Base-by-base conservation (phyloP, 2,113 vertebrate species). In the Cottus gobio region DNA sequence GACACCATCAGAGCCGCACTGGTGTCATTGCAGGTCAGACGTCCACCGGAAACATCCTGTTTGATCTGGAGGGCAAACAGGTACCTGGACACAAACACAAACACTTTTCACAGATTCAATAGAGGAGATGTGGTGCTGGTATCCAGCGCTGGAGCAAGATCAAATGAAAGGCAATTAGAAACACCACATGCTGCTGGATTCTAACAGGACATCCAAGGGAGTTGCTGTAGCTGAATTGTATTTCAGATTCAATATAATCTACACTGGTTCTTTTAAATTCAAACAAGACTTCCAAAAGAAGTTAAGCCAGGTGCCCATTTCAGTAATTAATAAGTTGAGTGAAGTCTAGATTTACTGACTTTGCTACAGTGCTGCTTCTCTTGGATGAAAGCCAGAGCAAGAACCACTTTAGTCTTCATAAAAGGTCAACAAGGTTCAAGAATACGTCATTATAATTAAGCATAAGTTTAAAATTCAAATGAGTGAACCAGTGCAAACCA, bases 21-120 rank as follows among this genome's bases (percentile, higher is more conserved):
- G 92, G 94, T 97, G 83, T 99, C 98, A 0, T 96, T 99, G 88
- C 97, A 99, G 0, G 96, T 97, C 86, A 99, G 90, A 65, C 94
- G 95, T 85, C 97, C 97, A 46, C 95, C 94, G 72, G 95, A 96
- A 91, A 99, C 84, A 88, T 99, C 98, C 91, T 98, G 97, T 92
- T 97, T 98, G 89, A 99, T 96, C 90, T 99, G 98, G 74, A 99
- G 95, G 26, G 98, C 97, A 92, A 99, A 99, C 85, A 99, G 95
- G 94, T 99, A 99, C 96, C 98, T 99, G 93, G 13, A 85, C 46
- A 90, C 71, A 80, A 52, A 84, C 67, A 37, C 64, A 77, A 82
- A 75, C 11, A 67, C 8, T 11, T 31, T 50, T 77, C 22, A 22
- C 46, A 54, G 12, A 65, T 78, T 71, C 4, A 30, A 28, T 5